These are phyloP conservation scores for Oryzias javanicus DNA, from an alignment of 2,113 vertebrate species.

Conservation along the genomic window DNA sequence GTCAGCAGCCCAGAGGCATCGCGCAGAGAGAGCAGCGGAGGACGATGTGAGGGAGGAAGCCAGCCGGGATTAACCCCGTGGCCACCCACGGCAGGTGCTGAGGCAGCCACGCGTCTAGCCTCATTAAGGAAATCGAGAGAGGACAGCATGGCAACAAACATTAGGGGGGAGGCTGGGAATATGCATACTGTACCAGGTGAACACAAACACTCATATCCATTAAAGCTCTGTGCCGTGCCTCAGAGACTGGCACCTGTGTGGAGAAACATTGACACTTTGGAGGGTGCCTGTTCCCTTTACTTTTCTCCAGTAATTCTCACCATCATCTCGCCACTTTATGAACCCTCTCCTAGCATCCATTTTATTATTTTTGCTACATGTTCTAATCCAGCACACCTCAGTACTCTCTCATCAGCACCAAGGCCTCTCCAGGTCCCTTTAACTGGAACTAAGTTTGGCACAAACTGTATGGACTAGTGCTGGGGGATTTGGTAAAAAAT, in stretches of 20 bases:
- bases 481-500: too few species aligned
- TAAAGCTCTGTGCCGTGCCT: slow-evolving; percentile 12
- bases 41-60: slow-evolving; percentile 46
- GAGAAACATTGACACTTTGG: slow-evolving; percentile 27
- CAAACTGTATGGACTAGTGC: too few species aligned
- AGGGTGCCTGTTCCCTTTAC: slow-evolving; percentile 8
- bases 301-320: slow-evolving; percentile 6
- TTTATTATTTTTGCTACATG: slow-evolving; percentile 4
- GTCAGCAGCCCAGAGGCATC: slow-evolving; percentile 75
- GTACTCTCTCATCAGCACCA: background rate
- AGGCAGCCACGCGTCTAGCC: slow-evolving; percentile 68
- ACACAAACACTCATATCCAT: slow-evolving; percentile 52
- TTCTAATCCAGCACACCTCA: slow-evolving; percentile 1
- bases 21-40: slow-evolving; percentile 47
- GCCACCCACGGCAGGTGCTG: slow-evolving; percentile 72
- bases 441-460: slow-evolving; percentile 2
- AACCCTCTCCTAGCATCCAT: background rate
- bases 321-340: background rate
- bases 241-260: slow-evolving; percentile 33
- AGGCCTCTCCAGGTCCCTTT: slow-evolving; percentile 1
- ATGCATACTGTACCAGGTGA: slow-evolving; percentile 43
- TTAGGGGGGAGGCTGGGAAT: slow-evolving; percentile 40
- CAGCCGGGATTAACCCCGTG: slow-evolving; percentile 73
- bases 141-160: slow-evolving; percentile 67
- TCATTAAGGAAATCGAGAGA: slow-evolving; percentile 71